These are phyloP conservation scores for Peribatodes rhomboidaria DNA, from an alignment of 2,888 invertebrate species.

Conservation along the genomic window DNA sequence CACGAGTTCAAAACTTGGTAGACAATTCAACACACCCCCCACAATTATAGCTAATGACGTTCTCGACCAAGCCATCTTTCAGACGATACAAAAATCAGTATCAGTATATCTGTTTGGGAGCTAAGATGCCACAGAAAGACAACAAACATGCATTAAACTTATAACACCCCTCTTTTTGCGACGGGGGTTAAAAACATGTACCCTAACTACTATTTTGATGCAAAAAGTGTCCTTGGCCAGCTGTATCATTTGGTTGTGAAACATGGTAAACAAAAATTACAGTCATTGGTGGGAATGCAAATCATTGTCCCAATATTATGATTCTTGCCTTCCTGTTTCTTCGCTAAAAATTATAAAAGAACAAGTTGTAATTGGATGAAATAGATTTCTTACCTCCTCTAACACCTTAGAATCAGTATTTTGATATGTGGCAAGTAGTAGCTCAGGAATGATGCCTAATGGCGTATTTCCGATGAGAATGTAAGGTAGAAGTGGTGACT, in stretches of 20 bases:
- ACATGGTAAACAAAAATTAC: neutral
- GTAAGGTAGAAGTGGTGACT: slow-evolving; percentile 89
- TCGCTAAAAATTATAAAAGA: neutral
- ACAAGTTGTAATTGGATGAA: neutral
- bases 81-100: too few species aligned
- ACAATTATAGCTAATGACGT: too few species aligned
- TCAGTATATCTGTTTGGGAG: too few species aligned
- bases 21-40: too few species aligned
- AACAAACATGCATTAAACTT: too few species aligned
- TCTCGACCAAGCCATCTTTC: too few species aligned
- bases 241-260: neutral
- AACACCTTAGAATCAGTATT: slow-evolving; percentile 85
- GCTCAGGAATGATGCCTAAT: slow-evolving; percentile 90
- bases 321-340: neutral
- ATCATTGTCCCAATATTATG: neutral
- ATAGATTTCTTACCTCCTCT: slow-evolving; percentile 71
- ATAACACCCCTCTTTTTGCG: too few species aligned
- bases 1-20: too few species aligned
- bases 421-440: slow-evolving; percentile 87
- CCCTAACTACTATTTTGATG: too few species aligned
- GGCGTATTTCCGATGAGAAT: slow-evolving; percentile 91
- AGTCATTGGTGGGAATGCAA: neutral
- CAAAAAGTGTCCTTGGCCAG: neutral
- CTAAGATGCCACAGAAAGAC: too few species aligned
- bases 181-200: too few species aligned